Evolutionary conservation across 2,797 vertebrate genomes (phyloP).

Genomic region (Fistularia commersonii): DNA sequence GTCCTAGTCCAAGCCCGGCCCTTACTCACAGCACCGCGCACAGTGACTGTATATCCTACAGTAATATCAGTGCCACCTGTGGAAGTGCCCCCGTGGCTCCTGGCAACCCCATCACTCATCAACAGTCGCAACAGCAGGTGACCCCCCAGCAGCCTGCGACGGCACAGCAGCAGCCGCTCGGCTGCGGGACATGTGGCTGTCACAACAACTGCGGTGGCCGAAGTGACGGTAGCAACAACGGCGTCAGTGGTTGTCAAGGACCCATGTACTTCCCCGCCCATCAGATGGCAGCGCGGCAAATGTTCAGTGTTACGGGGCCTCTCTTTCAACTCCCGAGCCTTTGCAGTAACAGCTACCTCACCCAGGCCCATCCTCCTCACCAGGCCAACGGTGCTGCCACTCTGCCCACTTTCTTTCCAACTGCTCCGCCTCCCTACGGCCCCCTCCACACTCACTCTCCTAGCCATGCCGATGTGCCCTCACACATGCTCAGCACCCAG

Average conservation of each 20-base stretch:
- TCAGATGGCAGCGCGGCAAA: constrained; percentile 80
- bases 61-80: constrained; percentile 68
- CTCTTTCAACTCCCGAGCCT: constrained; percentile 86
- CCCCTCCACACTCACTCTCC: constrained; percentile 79
- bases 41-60: constrained; percentile 85
- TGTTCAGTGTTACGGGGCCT: constrained; percentile 82
- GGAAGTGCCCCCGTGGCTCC: constrained; percentile 46
- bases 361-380: constrained; percentile 86
- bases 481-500: constrained; percentile 84
- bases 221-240: constrained; percentile 71
- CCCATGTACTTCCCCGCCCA: constrained; percentile 83
- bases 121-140: constrained; percentile 64
- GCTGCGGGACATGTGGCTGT: constrained; percentile 69
- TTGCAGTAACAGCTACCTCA: constrained; percentile 90
- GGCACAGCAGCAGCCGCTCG: constrained; percentile 64
- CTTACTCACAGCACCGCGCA: constrained; percentile 87
- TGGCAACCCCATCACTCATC: constrained; percentile 53
- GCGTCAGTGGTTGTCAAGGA: constrained; percentile 58
- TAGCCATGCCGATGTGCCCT: constrained; percentile 70
- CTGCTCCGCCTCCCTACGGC: constrained; percentile 76
- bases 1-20: constrained; percentile 84
- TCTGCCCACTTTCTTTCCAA: constrained; percentile 82
- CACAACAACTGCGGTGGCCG: constrained; percentile 66
- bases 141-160: constrained; percentile 62
- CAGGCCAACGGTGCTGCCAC: constrained; percentile 82